Evolutionary conservation across 1,140 invertebrate species (phyloP), one percentile per base, ranked within the genome.

Genomic region (Drosophila punjabiensis): DNA sequence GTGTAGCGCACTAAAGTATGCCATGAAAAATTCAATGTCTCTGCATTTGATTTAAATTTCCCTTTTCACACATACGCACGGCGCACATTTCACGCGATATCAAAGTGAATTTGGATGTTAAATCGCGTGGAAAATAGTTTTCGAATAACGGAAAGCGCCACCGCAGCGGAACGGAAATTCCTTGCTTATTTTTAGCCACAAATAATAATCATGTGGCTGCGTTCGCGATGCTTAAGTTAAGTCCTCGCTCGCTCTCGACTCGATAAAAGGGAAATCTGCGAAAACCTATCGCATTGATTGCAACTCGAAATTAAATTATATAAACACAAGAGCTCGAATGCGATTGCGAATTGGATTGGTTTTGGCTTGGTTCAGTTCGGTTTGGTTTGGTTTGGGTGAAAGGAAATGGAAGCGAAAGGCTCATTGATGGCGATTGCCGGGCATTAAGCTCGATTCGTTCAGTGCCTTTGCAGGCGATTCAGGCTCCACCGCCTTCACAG

Each of bases 71-170:
- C 76, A 74, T 68, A 81, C 63, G 56, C 82, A 58, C 35, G 61
- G 50, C 62, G 52, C 64, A 48, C 61, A 74, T 69, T 68, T 68
- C 14, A 47, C 39, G 41, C 52, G 76, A 69, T 90, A 90, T 90
- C 86, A 90, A 90, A 90, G 86, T 70, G 79, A 86, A 86, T 81
- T 90, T 68, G 45, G 35, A 16, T 74, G 86, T 82, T 90, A 82
- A 90, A 90, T 90, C 86, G 86, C 71, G 37, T 55, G 86, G 86
- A 81, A 90, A 90, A 90, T 90, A 90, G 86, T 90, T 90, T 74
- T 32, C 58, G 39, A 82, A 58, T 58, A 39, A 58, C 55, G 55
- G 55, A 73, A 81, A 75, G 81, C 30, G 24, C 62, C 59, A 62
- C 43, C 77, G 35, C 60, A 60, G 24, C 35, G 50, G 41, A 48